Evolutionary conservation across 2,888 invertebrate species (phyloP), one percentile per base, ranked within the genome.

Genomic region (Himalopsyche japonica): DNA sequence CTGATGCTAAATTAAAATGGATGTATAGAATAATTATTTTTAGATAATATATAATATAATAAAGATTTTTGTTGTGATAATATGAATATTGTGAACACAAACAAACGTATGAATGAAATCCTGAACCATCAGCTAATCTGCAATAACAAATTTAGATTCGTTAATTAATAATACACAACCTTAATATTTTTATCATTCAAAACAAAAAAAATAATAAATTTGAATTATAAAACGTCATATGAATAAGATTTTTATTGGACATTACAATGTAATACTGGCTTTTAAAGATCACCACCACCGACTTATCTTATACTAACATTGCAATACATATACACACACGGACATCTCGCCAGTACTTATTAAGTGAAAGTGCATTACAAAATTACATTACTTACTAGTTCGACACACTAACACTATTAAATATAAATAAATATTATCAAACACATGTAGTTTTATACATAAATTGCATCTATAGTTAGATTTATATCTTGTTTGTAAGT

Each of bases 291-390:
- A 57, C 57, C 57, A 57, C n/a, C 24, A 57, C 57, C 20, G 20
- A n/a, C 57, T 7, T 57, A 8, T 57, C 57, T 57, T 57, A 57
- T 57, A 57, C 57, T 10, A 57, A 57, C 30, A 77, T 49, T 80
- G n/a, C 82, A 82, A 43, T 70, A 78, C 78, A 82, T 34, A 43
- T 24, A 82, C 64, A 70, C 20, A 79, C 64, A 83, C 77, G 48
- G 49, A 47, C 49, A 80, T 80, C 80, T 48, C 37, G 24, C 57
- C 8, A n/a, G 47, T 70, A 49, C 70, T 57, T 64, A 80, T 82
- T 80, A 76, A 82, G 84, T 85, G 84, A 85, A 85, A 85, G 84
- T 82, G 79, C 84, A 82, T 82, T 80, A 83, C 79, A 34, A 79
- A 85, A 85, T 79, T 85, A 80, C 82, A 79, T 79, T 82, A 80